Conservation (phyloP, 2,113 vertebrate species). For the Dasyprocta punctata region DNA sequence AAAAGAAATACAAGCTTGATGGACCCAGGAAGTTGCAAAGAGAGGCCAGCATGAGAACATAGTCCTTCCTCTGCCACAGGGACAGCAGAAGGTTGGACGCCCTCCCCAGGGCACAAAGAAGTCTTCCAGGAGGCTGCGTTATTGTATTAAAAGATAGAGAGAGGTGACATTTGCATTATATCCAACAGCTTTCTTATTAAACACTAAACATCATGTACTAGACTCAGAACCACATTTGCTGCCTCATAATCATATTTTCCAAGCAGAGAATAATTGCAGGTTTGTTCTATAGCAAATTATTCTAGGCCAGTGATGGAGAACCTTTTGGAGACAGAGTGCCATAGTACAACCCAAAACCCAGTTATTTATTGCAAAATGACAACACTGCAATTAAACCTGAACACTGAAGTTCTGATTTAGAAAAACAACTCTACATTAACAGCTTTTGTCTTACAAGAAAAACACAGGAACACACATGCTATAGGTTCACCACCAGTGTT, state of each 20-base stretch:
- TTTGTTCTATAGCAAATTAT: slow-evolving; percentile 31
- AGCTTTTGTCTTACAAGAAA: neutral
- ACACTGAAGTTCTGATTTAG: neutral
- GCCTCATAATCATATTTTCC: neutral
- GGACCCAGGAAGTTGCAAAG: neutral
- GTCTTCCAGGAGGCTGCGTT: neutral
- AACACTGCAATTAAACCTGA: neutral
- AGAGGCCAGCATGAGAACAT: neutral
- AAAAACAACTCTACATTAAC: neutral
- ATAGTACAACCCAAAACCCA: neutral
- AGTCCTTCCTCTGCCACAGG: neutral
- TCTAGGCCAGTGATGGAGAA: neutral
- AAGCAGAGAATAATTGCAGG: neutral
- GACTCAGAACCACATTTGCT: neutral
- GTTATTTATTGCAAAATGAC: neutral
- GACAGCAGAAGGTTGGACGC: neutral
- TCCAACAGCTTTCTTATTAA: slow-evolving; percentile 16
- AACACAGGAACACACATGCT: no score
- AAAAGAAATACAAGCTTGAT: neutral
- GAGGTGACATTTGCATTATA: neutral
- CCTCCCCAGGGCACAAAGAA: neutral
- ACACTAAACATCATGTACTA: neutral
- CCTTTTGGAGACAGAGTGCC: neutral
- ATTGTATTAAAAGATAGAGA: neutral
- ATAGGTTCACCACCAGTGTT: neutral